Base-by-base conservation (phyloP, 2,888 invertebrate species). In the Nomada fabriciana region DNA sequence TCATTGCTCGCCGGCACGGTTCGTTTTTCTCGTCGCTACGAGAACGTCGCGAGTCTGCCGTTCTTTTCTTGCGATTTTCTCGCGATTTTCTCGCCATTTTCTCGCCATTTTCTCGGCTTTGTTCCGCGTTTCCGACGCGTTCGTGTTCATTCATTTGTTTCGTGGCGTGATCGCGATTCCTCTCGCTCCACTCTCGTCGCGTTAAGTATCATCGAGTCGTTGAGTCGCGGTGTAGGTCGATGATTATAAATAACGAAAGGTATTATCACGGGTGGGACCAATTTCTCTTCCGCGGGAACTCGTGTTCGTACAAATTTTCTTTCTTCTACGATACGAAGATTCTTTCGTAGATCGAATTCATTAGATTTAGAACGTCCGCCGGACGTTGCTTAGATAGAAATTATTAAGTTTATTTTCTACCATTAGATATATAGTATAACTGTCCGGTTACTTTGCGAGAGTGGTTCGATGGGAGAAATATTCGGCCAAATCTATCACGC, bases 161-260 rank as follows among this genome's bases (percentile, higher is more conserved):
- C 76, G 86, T 87, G 86, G 86, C 77, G 86, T 71, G 80, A 70
- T 85, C 63, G 53, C 53, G 68, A 63, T 61, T 74, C 70, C 77
- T 52, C 55, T 74, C 73, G 29, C 43, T 78, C 80, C 70, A 79
- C 73, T 76, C 67, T 75, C 65, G 75, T 61, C 52, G 50, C 77
- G 53, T 77, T 67, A 20, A 47, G 65, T 52, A 52, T 5, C 20
- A 4, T 36, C 13, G 50, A 47, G 20, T 36, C 15, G 69, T n/a
- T 18, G 25, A 18, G 57, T n/a, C n/a, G n/a, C 7, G 10, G 20
- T 15, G 2, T 11, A 2, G 68, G 5, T 71, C 61, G 57, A 50
- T 13, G 29, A 23, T n/a, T 10, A 53, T n/a, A 2, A 53, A 53
- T 10, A 53, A 53, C 23, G 74, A 71, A 75, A 36, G 36, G 47